These are phyloP conservation scores for Philereme transversata DNA, from an alignment of 2,888 invertebrate species.

Conservation along the genomic window DNA sequence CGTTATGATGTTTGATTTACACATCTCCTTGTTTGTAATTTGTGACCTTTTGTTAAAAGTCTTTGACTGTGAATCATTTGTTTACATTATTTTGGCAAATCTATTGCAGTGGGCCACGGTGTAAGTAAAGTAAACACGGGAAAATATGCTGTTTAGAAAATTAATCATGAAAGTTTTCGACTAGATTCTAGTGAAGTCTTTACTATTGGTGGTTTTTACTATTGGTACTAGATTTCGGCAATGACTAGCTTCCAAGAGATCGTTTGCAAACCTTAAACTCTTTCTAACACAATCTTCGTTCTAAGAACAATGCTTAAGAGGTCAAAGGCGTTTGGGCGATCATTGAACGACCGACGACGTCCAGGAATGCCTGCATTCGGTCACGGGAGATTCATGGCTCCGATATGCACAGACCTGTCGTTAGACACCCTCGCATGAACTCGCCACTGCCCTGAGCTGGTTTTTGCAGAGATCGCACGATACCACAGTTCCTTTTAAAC, in stretches of 20 bases:
- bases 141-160: no score
- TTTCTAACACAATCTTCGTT: slow-evolving; percentile 30
- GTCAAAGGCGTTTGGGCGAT: slow-evolving; percentile 52
- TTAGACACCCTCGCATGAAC: slow-evolving; percentile 28
- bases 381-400: slow-evolving; percentile 27
- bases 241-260: background rate
- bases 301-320: slow-evolving; percentile 49
- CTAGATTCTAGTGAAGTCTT: slow-evolving; percentile 11
- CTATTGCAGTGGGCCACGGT: no score
- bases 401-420: slow-evolving; percentile 27
- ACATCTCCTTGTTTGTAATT: slow-evolving; percentile 35
- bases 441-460: slow-evolving; percentile 19
- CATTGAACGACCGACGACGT: slow-evolving; percentile 69
- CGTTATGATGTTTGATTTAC: slow-evolving; percentile 69
- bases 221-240: background rate
- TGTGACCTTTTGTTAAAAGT: slow-evolving; percentile 71
- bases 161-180: no score
- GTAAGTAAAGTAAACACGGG: no score
- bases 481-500: slow-evolving; percentile 24
- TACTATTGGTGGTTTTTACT: no score
- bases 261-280: background rate
- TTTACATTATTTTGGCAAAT: slow-evolving; percentile 51
- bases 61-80: slow-evolving; percentile 63
- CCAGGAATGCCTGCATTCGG: slow-evolving; percentile 43
- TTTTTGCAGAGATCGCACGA: slow-evolving; percentile 42